Base-by-base conservation (phyloP, 2,888 invertebrate species). In the Spodoptera exigua region DNA sequence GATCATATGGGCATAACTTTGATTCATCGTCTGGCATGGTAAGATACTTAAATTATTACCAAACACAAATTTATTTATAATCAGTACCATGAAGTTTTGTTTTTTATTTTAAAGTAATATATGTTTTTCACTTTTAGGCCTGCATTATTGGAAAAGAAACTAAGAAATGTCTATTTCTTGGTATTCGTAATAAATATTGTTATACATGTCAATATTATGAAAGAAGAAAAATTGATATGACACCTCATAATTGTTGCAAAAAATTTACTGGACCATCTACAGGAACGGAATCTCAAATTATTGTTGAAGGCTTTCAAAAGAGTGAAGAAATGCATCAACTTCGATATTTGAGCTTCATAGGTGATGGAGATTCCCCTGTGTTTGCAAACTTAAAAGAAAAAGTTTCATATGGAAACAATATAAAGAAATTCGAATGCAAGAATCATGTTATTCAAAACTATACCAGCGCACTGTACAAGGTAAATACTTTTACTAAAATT, bases 221-320 rank as follows among this genome's bases (percentile, higher is more conserved):
- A 1, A 3, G 21, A 27, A 27, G 5, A 21, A 5, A 5, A 4
- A 4, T 5, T 4, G 21, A 21, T 1, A 5, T 5, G 17, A 36
- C 18, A 18, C 17, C 35, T 18, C 18, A 47, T 36, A n/a, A 27
- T 27, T 27, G 14, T 13, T 27, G 34, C 13, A 34, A 45, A 27
- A 45, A 45, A 32, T 14, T 27, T 27, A 45, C 32, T 14, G 16
- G 45, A 14, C 27, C 45, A 27, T 32, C 32, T 37, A 47, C 39
- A 43, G 21, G 16, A 16, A 35, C 27, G 40, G 18, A 35, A 34
- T 44, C 18, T 44, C 18, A 43, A 18, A 43, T 43, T 27, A 46
- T 21, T 27, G 39, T 27, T 45, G 45, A 34, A 45, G 34, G 13
- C 13, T 44, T 44, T 44, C 44, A 45, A 32, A 27, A 45, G 45